phyloP scores from a whole-genome alignment of 2,113 vertebrate genomes.

The Colinus virginianus region DNA sequence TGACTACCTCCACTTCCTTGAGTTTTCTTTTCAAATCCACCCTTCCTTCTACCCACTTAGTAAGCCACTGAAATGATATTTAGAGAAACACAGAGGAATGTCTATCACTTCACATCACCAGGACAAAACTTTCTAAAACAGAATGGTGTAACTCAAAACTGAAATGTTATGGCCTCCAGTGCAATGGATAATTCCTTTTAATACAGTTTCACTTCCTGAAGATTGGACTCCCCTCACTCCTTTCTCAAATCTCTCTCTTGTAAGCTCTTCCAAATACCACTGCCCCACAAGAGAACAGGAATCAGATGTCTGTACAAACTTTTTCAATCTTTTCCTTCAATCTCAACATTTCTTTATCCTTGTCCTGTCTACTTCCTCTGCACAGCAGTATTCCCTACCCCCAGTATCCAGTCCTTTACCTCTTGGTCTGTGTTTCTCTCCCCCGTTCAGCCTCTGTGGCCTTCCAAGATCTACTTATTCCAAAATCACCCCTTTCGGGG shows the following conservation, averaged over 20 bases:
- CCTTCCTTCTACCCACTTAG: neutral
- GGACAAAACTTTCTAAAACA: neutral
- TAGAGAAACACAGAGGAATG: neutral
- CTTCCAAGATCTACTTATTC: neutral
- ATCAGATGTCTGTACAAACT: neutral
- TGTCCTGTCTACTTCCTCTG: neutral
- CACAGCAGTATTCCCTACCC: neutral
- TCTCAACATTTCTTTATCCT: neutral
- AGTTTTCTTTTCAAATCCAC: neutral
- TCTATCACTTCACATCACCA: neutral
- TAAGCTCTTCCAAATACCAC: neutral
- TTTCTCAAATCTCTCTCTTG: neutral
- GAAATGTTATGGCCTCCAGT: neutral
- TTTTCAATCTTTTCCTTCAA: neutral
- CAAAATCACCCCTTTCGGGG: neutral
- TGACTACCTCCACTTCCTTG: neutral
- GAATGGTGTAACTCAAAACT: neutral
- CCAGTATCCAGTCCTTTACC: neutral
- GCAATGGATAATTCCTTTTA: neutral
- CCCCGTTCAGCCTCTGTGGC: neutral
- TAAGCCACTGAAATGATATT: neutral
- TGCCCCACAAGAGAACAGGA: neutral
- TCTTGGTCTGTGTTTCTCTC: neutral
- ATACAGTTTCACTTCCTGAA: neutral
- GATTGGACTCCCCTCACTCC: neutral